Percentiles rank a stretch among this genome's conserved stretches.
These are phyloP conservation scores for Matsumyia berberina DNA, from an alignment of 2,888 invertebrate species.

Conservation along the genomic window DNA sequence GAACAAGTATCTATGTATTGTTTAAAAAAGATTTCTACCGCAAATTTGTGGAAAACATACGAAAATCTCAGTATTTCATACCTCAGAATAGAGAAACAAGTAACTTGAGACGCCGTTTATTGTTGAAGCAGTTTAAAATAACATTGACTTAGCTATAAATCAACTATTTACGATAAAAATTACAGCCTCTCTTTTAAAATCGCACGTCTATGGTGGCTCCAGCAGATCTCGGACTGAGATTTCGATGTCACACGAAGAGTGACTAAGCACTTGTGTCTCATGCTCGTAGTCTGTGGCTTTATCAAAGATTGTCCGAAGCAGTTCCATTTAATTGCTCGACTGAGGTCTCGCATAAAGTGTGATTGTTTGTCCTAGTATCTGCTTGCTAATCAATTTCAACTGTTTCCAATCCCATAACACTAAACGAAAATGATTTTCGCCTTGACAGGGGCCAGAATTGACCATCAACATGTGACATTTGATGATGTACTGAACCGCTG, in stretches of 20 bases:
- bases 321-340: constrained; percentile 38
- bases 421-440: background rate
- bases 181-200: background rate
- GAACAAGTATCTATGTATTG: too few species aligned
- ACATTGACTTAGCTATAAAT: constrained; percentile 33
- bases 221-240: background rate
- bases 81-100: background rate
- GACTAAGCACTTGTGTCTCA: constrained; percentile 13
- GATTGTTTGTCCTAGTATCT: constrained; percentile 40
- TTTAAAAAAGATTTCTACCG: too few species aligned
- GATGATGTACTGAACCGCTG: background rate
- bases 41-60: too few species aligned
- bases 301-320: constrained; percentile 20
- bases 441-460: constrained; percentile 5
- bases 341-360: constrained; percentile 49
- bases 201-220: background rate
- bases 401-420: constrained; percentile 21
- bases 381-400: constrained; percentile 29
- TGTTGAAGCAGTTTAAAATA: background rate
- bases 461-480: background rate
- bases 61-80: too few species aligned
- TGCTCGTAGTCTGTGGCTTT: background rate
- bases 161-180: constrained; percentile 16
- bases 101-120: background rate
- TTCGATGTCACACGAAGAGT: background rate